Evolutionary conservation across 2,888 invertebrate genomes (phyloP), one percentile per base, ranked within the genome.

Genomic region (Rhagium mordax): DNA sequence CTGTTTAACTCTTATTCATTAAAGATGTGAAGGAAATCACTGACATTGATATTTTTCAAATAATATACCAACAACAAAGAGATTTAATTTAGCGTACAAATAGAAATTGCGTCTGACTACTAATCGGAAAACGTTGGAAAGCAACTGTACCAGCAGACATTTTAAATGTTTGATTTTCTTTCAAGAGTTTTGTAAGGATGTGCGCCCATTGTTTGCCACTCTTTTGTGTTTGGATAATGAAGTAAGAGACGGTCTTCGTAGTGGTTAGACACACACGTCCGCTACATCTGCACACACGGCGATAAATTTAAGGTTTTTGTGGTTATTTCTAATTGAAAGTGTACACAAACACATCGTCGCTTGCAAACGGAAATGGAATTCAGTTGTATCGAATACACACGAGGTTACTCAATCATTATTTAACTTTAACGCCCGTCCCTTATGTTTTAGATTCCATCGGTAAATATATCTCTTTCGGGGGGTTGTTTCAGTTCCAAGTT

Each of bases 331-430:
- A 78, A 78, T 78, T 78, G 78, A 74, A 70, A 74, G 72, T 70
- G 72, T 75, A 74, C 73, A 74, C 75, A 73, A 74, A 72, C 78
- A 66, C 72, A 68, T 72, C 75, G 76, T 67, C 67, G 74, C 65
- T 64, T 70, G 74, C 71, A 27, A 64, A 64, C 66, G 80, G 80
- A 81, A 82, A 82, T 82, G 82, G 82, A 80, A 79, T 80, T 81
- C 75, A 75, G 80, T 72, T 81, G 81, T 82, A 79, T 78, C 74
- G 75, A 74, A 81, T 76, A 66, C 81, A 79, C 83, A 24, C 51
- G 82, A 76, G 82, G 76, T 79, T 80, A 79, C 79, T 83, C 82
- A 80, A 82, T 83, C 83, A 82, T 82, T 83, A 81, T 83, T 82
- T 82, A 81, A 82, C 76, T 82, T 82, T 82, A 81, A 81, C 81